A percentile compares a stretch with the other conserved stretches of the same genome.
These are phyloP conservation scores for Crotalus horridus DNA, from an alignment of 2,113 vertebrate genomes.

Conservation along the genomic window DNA sequence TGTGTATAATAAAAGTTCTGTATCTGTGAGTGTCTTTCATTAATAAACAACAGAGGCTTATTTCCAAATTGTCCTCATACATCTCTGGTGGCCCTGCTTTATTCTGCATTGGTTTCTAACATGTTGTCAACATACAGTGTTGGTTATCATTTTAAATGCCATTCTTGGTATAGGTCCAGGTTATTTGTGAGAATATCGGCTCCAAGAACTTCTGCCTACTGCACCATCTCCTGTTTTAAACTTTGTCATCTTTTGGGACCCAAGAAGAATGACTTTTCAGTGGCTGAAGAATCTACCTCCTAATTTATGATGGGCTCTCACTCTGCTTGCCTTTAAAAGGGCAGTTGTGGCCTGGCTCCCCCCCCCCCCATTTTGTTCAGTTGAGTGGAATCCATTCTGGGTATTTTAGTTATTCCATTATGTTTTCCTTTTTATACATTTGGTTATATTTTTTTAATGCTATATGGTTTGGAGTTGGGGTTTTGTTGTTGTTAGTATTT, in stretches of 20 bases:
- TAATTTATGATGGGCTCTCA: neutral
- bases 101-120: neutral
- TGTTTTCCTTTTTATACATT: neutral
- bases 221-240: neutral
- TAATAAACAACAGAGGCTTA: no score
- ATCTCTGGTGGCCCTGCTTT: neutral
- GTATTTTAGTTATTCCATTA: neutral
- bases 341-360: neutral
- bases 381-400: neutral
- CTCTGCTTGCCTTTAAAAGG: neutral
- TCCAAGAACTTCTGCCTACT: neutral
- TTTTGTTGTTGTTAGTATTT: neutral
- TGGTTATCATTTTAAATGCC: neutral
- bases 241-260: neutral
- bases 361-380: neutral
- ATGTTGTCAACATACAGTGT: neutral
- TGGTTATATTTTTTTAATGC: neutral
- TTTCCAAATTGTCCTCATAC: no score
- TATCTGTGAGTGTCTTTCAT: no score
- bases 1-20: no score
- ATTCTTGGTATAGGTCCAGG: neutral
- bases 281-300: neutral
- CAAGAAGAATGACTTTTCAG: neutral
- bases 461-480: neutral
- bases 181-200: neutral